Evolutionary conservation across 2,888 invertebrate species (phyloP).

Genomic region (Cosmia pyralina): DNA sequence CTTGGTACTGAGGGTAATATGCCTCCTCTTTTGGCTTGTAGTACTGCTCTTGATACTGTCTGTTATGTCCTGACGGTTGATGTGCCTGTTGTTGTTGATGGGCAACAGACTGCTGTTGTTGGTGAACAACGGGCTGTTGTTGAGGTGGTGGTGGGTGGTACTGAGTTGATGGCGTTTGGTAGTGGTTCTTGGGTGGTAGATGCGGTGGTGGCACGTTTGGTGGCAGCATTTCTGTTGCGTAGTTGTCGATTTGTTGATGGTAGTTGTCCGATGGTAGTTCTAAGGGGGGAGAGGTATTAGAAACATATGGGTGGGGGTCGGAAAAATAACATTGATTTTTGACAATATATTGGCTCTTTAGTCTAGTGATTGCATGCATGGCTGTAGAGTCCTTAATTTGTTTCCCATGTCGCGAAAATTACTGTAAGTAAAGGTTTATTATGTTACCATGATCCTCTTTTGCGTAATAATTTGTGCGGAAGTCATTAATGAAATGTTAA

Average conservation of each 20-base stretch:
- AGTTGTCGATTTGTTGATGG: conserved; percentile 87
- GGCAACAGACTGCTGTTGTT: conserved; percentile 30
- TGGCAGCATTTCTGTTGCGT: conserved; percentile 86
- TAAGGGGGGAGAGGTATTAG: conserved; percentile 75
- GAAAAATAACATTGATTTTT: conserved; percentile 50
- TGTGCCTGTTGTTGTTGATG: conserved; percentile 56
- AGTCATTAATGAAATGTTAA: no score
- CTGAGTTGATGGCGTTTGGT: conserved; percentile 78
- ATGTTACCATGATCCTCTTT: no score
- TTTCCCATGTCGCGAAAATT: neutral
- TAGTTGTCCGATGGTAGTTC: conserved; percentile 85
- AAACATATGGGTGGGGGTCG: conserved; percentile 64
- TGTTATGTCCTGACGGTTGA: conserved; percentile 63
- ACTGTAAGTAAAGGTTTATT: no score
- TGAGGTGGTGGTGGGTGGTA: conserved; percentile 65
- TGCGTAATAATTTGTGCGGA: no score
- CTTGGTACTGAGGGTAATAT: conserved; percentile 70
- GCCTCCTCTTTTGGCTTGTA: conserved; percentile 56
- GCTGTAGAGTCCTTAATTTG: neutral
- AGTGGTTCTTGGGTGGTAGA: conserved; percentile 83
- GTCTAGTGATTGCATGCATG: conserved; percentile 5
- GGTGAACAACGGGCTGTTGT: conserved; percentile 17
- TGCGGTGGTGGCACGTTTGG: conserved; percentile 77
- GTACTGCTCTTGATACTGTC: conserved; percentile 68
- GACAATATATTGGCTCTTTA: neutral